phyloP scores from a whole-genome alignment of 2,113 vertebrate species.

The Alligator sinensis region DNA sequence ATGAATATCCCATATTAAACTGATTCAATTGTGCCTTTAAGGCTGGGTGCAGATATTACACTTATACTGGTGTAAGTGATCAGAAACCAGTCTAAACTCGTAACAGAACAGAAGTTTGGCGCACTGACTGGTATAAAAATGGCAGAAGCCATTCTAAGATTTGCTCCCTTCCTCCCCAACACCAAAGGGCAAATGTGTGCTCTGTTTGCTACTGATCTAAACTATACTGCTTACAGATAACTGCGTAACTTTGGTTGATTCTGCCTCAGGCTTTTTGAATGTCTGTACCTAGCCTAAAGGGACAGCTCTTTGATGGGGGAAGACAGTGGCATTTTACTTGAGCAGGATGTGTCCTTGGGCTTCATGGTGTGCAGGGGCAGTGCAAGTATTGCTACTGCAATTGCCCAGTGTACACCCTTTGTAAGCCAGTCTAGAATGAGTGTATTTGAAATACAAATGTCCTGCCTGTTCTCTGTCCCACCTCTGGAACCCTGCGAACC shows the following conservation, averaged over 20 bases:
- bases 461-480: not conserved
- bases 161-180: too few species aligned
- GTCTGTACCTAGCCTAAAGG: not conserved
- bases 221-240: too few species aligned
- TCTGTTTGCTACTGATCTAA: too few species aligned
- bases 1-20: not conserved
- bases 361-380: not conserved
- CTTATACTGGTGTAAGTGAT: too few species aligned
- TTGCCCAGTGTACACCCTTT: not conserved
- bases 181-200: too few species aligned
- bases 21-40: not conserved
- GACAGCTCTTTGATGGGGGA: not conserved
- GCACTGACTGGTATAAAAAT: too few species aligned
- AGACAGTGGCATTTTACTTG: not conserved
- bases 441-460: not conserved
- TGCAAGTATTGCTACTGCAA: not conserved
- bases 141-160: too few species aligned
- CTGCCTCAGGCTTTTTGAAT: too few species aligned
- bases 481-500: not conserved
- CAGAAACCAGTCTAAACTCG: too few species aligned
- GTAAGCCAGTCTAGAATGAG: not conserved
- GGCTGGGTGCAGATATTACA: too few species aligned
- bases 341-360: not conserved
- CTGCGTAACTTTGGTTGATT: too few species aligned
- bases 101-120: too few species aligned